These are phyloP conservation scores for Anser brachyrhynchus DNA, from an alignment of 2,113 vertebrate species.

Conservation along the genomic window DNA sequence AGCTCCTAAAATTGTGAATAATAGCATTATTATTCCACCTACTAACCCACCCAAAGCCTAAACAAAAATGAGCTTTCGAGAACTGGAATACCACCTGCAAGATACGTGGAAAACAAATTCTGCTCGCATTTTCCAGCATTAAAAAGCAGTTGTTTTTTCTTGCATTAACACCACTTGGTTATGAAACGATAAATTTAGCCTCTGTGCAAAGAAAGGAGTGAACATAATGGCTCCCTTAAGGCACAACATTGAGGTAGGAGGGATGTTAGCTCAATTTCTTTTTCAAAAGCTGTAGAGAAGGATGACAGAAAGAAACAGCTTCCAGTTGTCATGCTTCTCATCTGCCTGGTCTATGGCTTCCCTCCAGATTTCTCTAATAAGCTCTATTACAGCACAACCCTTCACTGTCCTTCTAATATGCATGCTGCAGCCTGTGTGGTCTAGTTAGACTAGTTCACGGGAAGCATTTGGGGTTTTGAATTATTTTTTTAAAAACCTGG, in stretches of 20 bases:
- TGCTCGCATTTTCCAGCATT: not conserved
- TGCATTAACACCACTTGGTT: conserved; percentile 40
- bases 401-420: not conserved
- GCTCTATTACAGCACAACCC: not conserved
- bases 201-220: not conserved
- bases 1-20: not conserved
- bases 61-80: not conserved
- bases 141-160: conserved; percentile 14
- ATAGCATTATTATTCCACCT: not conserved
- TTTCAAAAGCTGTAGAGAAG: not conserved
- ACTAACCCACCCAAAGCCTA: not conserved
- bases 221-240: conserved; percentile 16
- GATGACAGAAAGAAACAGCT: conserved; percentile 14
- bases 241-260: not conserved
- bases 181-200: conserved; percentile 13
- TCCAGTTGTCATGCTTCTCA: conserved; percentile 16
- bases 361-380: not conserved
- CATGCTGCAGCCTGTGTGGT: conserved; percentile 15
- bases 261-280: conserved; percentile 20
- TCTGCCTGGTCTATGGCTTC: not conserved
- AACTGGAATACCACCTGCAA: not conserved
- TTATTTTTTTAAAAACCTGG: not conserved
- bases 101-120: conserved; percentile 22
- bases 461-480: not conserved
- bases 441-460: not conserved